Evolutionary conservation across 1,140 invertebrate species (phyloP).

Genomic region (Listronotus bonariensis): DNA sequence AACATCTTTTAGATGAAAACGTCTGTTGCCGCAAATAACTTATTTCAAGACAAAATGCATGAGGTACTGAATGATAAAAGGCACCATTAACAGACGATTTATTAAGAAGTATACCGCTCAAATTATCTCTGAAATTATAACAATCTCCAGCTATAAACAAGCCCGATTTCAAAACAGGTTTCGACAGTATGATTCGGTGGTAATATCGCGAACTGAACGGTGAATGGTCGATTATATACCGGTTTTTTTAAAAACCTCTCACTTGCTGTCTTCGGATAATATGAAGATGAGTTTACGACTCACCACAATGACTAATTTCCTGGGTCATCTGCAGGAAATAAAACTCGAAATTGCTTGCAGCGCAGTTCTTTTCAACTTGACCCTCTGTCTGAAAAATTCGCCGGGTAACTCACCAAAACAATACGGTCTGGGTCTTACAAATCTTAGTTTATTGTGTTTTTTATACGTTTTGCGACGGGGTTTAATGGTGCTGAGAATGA

Average conservation of each 20-base stretch:
- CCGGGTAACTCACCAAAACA: slow-evolving; percentile 13
- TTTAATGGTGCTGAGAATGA: no score
- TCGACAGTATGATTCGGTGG: background rate
- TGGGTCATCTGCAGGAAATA: slow-evolving; percentile 14
- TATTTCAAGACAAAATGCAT: no score
- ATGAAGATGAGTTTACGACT: background rate
- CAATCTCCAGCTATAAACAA: no score
- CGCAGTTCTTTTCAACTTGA: slow-evolving; percentile 16
- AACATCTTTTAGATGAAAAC: no score
- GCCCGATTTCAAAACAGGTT: slow-evolving; percentile 1
- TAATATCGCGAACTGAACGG: background rate
- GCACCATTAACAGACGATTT: no score
- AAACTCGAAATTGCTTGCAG: slow-evolving; percentile 1
- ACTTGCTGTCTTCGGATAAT: background rate
- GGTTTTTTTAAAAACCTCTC: background rate
- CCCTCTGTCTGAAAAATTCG: slow-evolving; percentile 16
- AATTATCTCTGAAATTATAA: no score
- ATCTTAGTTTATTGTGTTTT: background rate
- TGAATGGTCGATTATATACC: background rate
- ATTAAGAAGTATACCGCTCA: no score
- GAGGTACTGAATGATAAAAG: no score
- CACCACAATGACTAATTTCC: slow-evolving; percentile 3
- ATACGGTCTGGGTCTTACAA: slow-evolving; percentile 9
- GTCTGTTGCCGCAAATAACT: no score
- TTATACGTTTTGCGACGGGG: background rate